phyloP scores from a whole-genome alignment of 2,797 vertebrate species.

The Momotus momota region DNA sequence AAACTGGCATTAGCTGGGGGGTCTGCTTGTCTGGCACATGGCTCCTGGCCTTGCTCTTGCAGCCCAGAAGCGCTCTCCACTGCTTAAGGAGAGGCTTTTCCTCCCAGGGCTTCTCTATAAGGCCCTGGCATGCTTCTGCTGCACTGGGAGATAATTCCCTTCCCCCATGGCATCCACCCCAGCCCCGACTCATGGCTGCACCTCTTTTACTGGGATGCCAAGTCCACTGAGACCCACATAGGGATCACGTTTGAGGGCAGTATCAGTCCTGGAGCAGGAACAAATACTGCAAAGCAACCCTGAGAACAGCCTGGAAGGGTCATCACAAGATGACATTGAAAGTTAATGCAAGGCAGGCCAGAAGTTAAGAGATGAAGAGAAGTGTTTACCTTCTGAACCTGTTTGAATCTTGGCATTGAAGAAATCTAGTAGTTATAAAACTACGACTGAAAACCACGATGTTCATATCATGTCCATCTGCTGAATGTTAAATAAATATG shows the following conservation, averaged over 20 bases:
- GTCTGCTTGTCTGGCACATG: background rate
- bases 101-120: background rate
- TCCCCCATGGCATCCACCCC: background rate
- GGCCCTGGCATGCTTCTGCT: background rate
- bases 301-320: constrained; percentile 46
- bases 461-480: constrained; percentile 97
- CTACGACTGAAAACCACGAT: constrained; percentile 93
- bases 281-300: background rate
- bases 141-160: background rate
- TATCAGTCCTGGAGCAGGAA: background rate
- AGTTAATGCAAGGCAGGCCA: constrained; percentile 27
- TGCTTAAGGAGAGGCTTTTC: background rate
- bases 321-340: constrained; percentile 38
- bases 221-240: background rate
- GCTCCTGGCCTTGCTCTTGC: background rate
- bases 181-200: background rate
- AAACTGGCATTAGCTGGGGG: background rate
- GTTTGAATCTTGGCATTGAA: constrained; percentile 75
- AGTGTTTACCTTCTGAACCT: constrained; percentile 77
- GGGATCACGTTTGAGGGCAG: background rate
- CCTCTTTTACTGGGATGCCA: background rate
- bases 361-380: constrained; percentile 16
- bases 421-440: constrained; percentile 87
- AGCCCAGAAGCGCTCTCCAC: background rate
- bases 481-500: constrained; percentile 88